phyloP scores from a whole-genome alignment of 2,888 invertebrate genomes.

The Sycophila texana region DNA sequence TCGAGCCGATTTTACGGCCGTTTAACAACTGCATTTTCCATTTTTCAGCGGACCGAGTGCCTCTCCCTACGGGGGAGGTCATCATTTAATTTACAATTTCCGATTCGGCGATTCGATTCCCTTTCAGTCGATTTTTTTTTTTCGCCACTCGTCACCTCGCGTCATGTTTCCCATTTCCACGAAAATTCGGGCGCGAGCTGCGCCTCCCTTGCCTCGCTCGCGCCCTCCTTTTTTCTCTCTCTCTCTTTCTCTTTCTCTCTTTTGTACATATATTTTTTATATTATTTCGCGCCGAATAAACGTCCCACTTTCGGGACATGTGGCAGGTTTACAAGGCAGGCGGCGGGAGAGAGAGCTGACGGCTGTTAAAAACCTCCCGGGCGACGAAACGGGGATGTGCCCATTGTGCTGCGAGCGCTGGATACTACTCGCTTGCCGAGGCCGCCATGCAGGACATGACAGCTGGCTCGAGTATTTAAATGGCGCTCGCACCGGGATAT shows the following conservation, averaged over 20 bases:
- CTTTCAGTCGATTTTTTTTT: conserved; percentile 45
- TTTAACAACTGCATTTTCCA: conserved; percentile 42
- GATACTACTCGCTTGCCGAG: conserved; percentile 8
- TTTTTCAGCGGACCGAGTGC: conserved; percentile 32
- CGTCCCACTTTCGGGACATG: conserved; percentile 64
- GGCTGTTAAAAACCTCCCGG: conserved; percentile 62
- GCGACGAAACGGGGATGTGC: conserved; percentile 57
- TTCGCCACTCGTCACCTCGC: conserved; percentile 9
- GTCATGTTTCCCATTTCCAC: conserved; percentile 31
- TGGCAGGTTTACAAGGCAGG: conserved; percentile 56
- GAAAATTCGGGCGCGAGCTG: neutral
- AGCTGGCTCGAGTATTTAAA: conserved; percentile 60
- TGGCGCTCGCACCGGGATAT: conserved; percentile 27
- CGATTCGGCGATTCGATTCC: conserved; percentile 44
- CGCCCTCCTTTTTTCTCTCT: neutral
- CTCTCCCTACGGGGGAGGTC: neutral
- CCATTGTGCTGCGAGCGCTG: conserved; percentile 30
- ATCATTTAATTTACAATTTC: conserved; percentile 40
- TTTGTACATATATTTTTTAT: conserved; percentile 22
- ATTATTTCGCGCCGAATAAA: conserved; percentile 47
- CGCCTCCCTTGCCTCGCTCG: neutral
- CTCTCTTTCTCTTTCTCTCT: conserved; percentile 6
- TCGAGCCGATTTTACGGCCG: conserved; percentile 33
- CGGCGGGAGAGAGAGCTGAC: conserved; percentile 33
- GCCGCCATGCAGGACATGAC: conserved; percentile 51